These are phyloP conservation scores for Lates japonicus DNA, from an alignment of 2,797 vertebrate genomes.

Conservation along the genomic window DNA sequence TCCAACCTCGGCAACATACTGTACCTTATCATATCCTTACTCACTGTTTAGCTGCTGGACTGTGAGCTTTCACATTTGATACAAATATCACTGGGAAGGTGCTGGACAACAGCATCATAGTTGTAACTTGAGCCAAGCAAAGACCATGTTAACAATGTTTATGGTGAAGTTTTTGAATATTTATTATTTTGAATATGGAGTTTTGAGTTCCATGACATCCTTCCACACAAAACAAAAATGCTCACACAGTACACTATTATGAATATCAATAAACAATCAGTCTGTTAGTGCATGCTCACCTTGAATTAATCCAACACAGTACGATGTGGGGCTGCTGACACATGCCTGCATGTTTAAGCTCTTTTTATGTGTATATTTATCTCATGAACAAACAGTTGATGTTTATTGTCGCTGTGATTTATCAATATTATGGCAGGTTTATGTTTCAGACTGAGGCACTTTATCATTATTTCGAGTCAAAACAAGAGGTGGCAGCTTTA, in stretches of 20 bases:
- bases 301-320: slow-evolving; percentile 6
- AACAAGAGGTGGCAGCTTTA: slow-evolving; percentile 37
- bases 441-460: slow-evolving; percentile 33
- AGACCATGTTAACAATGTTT: background rate
- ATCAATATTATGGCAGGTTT: slow-evolving; percentile 13
- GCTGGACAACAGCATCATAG: slow-evolving; percentile 19
- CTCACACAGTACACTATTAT: background rate
- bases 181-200: slow-evolving; percentile 3
- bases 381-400: background rate
- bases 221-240: slow-evolving; percentile 2
- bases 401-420: slow-evolving; percentile 21
- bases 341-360: slow-evolving; percentile 17
- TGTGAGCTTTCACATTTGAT: slow-evolving; percentile 19
- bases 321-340: background rate
- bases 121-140: slow-evolving; percentile 19
- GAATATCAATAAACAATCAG: slow-evolving; percentile 29
- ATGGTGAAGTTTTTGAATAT: slow-evolving; percentile 8
- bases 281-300: slow-evolving; percentile 20
- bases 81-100: slow-evolving; percentile 5
- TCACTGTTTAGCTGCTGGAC: background rate
- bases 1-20: background rate
- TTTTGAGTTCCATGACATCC: background rate
- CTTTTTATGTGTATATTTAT: slow-evolving; percentile 19
- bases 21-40: background rate
- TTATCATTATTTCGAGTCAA: slow-evolving; percentile 15